These are phyloP conservation scores for Chaetophractus vellerosus DNA, from an alignment of 2,797 vertebrate species.

Conservation along the genomic window DNA sequence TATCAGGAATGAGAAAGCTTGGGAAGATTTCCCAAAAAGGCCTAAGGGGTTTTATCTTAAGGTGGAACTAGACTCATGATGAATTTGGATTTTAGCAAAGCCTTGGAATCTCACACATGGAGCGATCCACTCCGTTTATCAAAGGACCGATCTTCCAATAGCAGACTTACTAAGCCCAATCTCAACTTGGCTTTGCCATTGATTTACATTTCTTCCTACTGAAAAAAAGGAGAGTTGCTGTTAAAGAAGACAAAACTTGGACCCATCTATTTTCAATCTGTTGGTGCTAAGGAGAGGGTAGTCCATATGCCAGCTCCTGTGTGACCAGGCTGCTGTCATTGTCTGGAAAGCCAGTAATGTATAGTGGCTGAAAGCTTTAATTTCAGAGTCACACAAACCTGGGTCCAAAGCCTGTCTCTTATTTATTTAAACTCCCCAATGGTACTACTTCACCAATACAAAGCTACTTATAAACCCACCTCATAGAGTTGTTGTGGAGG, in stretches of 20 bases:
- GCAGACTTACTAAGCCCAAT: background rate
- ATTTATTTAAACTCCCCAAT: background rate
- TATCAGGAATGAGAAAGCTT: background rate
- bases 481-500: background rate
- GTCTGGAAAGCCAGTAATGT: background rate
- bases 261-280: background rate
- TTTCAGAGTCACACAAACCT: background rate
- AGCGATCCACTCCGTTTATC: too few relatives aligned
- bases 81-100: background rate
- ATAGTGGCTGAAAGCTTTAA: background rate
- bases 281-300: background rate
- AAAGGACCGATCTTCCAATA: background rate
- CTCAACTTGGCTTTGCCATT: background rate
- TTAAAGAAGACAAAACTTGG: conserved; percentile 12
- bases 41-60: background rate
- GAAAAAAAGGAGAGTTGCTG: background rate
- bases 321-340: background rate
- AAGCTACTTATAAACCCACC: background rate
- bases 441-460: background rate
- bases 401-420: background rate
- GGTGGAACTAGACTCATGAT: background rate
- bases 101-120: background rate
- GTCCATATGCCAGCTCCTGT: too few relatives aligned
- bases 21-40: background rate
- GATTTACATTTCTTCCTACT: background rate